Evolutionary conservation across 2,113 vertebrate genomes (phyloP), one percentile per base, ranked within the genome.

Genomic region (Balaeniceps rex): DNA sequence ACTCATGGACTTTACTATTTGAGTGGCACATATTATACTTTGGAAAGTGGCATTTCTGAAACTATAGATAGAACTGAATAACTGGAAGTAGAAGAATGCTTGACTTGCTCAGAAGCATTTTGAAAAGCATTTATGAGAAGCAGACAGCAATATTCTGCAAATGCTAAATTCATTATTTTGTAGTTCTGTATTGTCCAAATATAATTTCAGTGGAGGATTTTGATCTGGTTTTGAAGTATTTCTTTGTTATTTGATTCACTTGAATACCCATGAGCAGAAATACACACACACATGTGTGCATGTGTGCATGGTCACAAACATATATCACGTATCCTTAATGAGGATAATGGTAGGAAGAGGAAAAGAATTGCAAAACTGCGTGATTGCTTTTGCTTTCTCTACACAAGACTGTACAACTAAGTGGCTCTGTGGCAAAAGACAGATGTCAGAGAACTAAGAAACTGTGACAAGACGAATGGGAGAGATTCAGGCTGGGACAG

Each of bases 291-390:
- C 6, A 5, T 3, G 10, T 47, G 10, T 47, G 12, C 5, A 2
- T 1, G 1, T 24, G 36, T 44, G 40, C 49, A 12, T 5, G 0
- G 22, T 31, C 34, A 17, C 40, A 47, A 52, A n/a, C 8, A 11
- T 14, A 2, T 28, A 47, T 78, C 18, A 6, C 0, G 0, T 69
- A 34, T 47, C 26, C 51, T 47, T 44, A 49, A 24, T 8, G 52
- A 69, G 18, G 34, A 4, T 60, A 65, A 46, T 12, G 44, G 54
- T 18, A 22, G 11, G 34, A 42, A 74, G 40, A 85, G 17, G 13
- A 71, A 64, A 36, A 85, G 15, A 29, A 57, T 7, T 60, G 44
- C 49, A 40, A 38, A 80, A 44, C 28, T 3, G 42, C 72, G 24
- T 4, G 31, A 19, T 10, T 40, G 40, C 64, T 80, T 93, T 74